A percentile compares a stretch with the other conserved stretches of the same genome.
Evolutionary conservation across 2,888 invertebrate species (phyloP).

Genomic region (Cylloceria caligata): DNA sequence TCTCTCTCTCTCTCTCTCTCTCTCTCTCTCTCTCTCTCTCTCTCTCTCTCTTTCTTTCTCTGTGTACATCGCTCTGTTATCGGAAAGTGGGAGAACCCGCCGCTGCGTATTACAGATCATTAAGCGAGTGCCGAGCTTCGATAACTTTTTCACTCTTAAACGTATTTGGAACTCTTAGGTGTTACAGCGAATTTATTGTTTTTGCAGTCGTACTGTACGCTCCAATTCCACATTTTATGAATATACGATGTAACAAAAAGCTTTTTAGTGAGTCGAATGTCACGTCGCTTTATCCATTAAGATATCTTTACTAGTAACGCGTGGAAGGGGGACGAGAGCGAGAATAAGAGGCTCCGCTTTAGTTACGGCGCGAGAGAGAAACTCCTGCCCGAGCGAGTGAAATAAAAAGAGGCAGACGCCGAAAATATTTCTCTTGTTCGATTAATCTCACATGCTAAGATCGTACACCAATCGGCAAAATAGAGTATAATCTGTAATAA

Average conservation of each 20-base stretch:
- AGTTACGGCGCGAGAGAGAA: no score
- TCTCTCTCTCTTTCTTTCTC: neutral
- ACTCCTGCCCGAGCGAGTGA: no score
- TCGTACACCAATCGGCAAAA: no score
- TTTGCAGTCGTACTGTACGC: neutral
- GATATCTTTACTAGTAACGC: no score
- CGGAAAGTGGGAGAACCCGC: neutral
- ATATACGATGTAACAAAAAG: neutral
- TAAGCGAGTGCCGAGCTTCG: conserved; percentile 73
- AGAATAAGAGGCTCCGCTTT: no score
- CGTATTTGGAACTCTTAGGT: conserved; percentile 7
- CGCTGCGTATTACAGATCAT: conserved; percentile 76
- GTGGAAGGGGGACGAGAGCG: no score
- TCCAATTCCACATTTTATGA: neutral
- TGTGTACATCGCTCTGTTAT: conserved; percentile 2
- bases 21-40: conserved; percentile 1
- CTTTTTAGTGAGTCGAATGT: neutral
- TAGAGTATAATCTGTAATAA: no score
- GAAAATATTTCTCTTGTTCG: no score
- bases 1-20: conserved; percentile 12
- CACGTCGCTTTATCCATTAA: neutral
- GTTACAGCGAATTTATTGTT: conserved; percentile 16
- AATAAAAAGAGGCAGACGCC: no score
- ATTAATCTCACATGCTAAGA: no score
- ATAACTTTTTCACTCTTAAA: conserved; percentile 37